These are phyloP conservation scores for Agelastica alni DNA, from an alignment of 2,888 invertebrate species.

Conservation along the genomic window DNA sequence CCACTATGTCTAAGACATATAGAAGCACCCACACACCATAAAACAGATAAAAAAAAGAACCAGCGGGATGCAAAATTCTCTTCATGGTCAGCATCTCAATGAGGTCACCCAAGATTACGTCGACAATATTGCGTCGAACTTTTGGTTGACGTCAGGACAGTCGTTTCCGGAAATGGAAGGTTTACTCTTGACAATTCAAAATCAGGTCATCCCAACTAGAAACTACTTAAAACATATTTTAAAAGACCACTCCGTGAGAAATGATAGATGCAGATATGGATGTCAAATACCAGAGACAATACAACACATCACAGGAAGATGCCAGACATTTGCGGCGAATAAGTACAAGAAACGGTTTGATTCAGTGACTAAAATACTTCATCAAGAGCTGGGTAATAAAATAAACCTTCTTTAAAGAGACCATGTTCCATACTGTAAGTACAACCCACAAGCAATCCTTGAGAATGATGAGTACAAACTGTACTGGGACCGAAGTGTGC, in stretches of 20 bases:
- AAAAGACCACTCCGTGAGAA: too few species aligned
- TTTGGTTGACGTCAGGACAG: conserved; percentile 19
- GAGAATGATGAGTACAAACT: background rate
- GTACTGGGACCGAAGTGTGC: background rate
- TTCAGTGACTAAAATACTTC: background rate
- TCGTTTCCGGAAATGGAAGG: conserved; percentile 28
- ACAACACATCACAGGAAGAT: too few species aligned
- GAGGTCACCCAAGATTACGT: conserved; percentile 18
- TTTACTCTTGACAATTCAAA: too few species aligned
- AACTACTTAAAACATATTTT: too few species aligned
- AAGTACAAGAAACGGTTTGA: too few species aligned
- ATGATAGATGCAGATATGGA: too few species aligned
- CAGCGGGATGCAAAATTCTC: conserved; percentile 12
- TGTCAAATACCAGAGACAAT: too few species aligned
- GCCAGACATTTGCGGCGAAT: too few species aligned
- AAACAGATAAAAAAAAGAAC: background rate
- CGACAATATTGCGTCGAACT: conserved; percentile 26
- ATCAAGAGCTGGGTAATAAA: background rate
- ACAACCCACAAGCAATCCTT: background rate
- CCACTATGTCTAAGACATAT: too few species aligned
- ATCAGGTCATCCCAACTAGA: too few species aligned
- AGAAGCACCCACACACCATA: background rate
- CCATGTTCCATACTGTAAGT: background rate
- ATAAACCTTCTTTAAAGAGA: background rate
- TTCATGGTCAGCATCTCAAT: conserved; percentile 20